phyloP scores from a whole-genome alignment of 2,113 vertebrate genomes.

The Alosa alosa region DNA sequence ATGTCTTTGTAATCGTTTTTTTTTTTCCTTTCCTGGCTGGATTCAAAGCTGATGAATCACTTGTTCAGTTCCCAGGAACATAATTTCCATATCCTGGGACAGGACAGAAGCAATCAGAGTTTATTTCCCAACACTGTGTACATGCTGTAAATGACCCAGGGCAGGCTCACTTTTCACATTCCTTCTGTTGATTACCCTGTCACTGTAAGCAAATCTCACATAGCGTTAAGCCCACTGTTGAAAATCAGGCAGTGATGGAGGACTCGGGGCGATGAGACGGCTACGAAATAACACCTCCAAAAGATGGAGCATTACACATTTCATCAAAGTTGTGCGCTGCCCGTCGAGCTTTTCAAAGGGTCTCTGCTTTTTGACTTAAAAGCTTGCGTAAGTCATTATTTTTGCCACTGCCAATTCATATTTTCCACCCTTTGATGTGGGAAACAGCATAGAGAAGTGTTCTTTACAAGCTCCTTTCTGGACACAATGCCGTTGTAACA shows the following conservation, averaged over 20 bases:
- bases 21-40: background rate
- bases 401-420: slow-evolving; percentile 16
- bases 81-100: background rate
- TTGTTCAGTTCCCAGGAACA: background rate
- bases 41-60: background rate
- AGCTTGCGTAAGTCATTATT: slow-evolving; percentile 18
- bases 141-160: background rate
- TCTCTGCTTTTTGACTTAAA: slow-evolving; percentile 5
- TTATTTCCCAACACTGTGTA: background rate
- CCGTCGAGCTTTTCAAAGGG: background rate
- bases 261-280: background rate
- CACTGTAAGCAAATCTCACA: background rate
- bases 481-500: slow-evolving; percentile 2
- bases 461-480: slow-evolving; percentile 7
- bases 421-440: slow-evolving; percentile 15
- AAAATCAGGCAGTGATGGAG: background rate
- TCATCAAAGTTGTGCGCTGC: background rate
- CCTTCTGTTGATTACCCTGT: background rate
- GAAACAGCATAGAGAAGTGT: background rate
- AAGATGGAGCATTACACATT: background rate
- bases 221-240: background rate
- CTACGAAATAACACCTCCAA: background rate
- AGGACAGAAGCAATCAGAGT: background rate
- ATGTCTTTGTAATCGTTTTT: background rate
- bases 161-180: background rate